A percentile compares a stretch with the other conserved stretches of the same genome.
These are phyloP conservation scores for Columba janthina DNA, from an alignment of 2,113 vertebrate species.

Conservation along the genomic window DNA sequence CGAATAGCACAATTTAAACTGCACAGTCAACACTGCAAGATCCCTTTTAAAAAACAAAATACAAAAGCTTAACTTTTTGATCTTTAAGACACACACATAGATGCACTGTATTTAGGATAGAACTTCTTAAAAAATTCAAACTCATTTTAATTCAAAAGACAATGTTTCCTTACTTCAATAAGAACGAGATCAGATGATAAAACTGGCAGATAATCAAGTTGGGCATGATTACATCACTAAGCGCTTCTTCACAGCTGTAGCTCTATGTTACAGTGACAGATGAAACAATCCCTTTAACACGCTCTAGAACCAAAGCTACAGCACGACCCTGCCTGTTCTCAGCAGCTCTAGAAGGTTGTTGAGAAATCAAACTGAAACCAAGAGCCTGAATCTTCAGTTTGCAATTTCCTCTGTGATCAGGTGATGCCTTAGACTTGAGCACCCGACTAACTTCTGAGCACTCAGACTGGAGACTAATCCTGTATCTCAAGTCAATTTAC, in stretches of 20 bases:
- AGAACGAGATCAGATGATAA: neutral
- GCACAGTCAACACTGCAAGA: neutral
- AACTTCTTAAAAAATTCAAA: neutral
- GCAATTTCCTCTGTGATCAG: neutral
- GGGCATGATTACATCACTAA: neutral
- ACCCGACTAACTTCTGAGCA: neutral
- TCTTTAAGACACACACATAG: neutral
- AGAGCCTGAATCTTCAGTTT: neutral
- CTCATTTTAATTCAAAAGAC: neutral
- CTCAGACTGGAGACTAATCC: neutral
- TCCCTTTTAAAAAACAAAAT: neutral
- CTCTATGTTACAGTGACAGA: neutral
- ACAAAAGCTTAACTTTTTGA: neutral
- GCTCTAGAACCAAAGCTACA: neutral
- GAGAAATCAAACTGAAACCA: neutral
- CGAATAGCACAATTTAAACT: neutral
- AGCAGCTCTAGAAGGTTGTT: neutral
- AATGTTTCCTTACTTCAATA: neutral
- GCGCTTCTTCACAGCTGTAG: neutral
- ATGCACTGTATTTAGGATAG: neutral
- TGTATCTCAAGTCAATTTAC: neutral
- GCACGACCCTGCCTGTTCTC: neutral
- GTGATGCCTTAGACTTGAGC: neutral
- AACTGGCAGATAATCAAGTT: neutral
- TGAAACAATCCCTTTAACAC: neutral